Evolutionary conservation across 2,797 vertebrate species (phyloP).

Genomic region (Typhlichthys eigenmanni): DNA sequence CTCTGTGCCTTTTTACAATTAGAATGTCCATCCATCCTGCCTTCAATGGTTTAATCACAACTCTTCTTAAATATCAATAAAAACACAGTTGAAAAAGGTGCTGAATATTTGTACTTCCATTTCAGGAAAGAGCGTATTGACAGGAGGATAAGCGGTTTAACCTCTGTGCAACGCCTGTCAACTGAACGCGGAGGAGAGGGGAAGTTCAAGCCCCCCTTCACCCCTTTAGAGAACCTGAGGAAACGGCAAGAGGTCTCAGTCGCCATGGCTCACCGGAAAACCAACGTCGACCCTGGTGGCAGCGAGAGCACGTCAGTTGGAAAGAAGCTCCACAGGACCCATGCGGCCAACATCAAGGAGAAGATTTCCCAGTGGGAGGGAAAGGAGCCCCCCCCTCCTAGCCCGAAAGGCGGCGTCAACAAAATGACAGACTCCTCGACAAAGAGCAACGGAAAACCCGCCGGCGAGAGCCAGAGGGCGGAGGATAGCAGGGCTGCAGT

Average conservation of each 20-base stretch:
- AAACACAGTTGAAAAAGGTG: background rate
- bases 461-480: slow-evolving; percentile 45
- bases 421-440: slow-evolving; percentile 63
- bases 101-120: slow-evolving; percentile 33
- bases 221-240: slow-evolving; percentile 63
- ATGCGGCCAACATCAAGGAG: slow-evolving; percentile 88
- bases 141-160: slow-evolving; percentile 32
- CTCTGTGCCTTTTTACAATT: background rate
- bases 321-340: slow-evolving; percentile 69
- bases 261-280: slow-evolving; percentile 81
- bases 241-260: slow-evolving; percentile 44
- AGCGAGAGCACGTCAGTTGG: slow-evolving; percentile 69
- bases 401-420: slow-evolving; percentile 30
- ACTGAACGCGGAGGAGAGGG: slow-evolving; percentile 39
- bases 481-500: slow-evolving; percentile 57
- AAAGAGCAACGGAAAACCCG: slow-evolving; percentile 53
- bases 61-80: no score
- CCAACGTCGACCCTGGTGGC: slow-evolving; percentile 66
- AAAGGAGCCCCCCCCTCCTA: slow-evolving; percentile 74
- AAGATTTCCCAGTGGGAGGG: slow-evolving; percentile 97
- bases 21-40: no score
- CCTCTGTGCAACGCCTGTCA: slow-evolving; percentile 41
- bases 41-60: no score
- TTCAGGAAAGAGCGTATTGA: slow-evolving; percentile 34
- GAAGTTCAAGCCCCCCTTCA: slow-evolving; percentile 54